Evolutionary conservation across 2,113 vertebrate species (phyloP).

Genomic region (Crotalus viridis): DNA sequence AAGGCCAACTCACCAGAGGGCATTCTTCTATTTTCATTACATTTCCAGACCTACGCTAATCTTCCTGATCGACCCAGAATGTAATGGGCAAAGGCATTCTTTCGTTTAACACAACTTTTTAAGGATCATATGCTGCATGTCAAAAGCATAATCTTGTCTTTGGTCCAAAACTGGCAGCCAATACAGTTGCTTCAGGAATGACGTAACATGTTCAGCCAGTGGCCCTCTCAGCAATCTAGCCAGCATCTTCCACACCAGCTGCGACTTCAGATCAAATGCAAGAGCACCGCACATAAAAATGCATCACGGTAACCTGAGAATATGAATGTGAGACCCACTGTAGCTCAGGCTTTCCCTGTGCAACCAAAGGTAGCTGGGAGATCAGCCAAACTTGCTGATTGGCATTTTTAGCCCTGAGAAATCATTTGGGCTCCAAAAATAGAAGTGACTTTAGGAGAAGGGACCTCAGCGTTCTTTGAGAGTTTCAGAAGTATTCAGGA

Average conservation of each 20-base stretch:
- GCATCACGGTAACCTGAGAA: background rate
- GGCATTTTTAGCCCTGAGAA: background rate
- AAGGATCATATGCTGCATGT: background rate
- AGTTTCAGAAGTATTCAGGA: background rate
- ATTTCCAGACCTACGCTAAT: background rate
- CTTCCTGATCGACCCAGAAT: background rate
- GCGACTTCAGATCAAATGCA: background rate
- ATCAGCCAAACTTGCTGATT: background rate
- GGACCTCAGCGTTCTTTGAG: background rate
- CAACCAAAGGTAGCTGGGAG: background rate
- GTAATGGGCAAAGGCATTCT: background rate
- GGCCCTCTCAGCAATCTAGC: background rate
- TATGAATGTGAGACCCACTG: background rate
- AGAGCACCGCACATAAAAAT: background rate
- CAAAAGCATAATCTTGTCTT: background rate
- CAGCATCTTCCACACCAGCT: background rate
- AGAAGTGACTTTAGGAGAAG: background rate
- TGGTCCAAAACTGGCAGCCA: background rate
- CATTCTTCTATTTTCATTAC: background rate
- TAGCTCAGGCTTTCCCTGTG: background rate
- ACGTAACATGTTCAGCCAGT: background rate
- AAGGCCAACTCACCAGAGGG: background rate
- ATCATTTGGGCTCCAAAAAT: background rate
- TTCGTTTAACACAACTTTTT: background rate
- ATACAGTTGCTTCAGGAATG: background rate